Percentiles rank a stretch among this genome's conserved stretches.
Evolutionary conservation across 2,888 invertebrate species (phyloP).

Genomic region (Abscondita cerata): DNA sequence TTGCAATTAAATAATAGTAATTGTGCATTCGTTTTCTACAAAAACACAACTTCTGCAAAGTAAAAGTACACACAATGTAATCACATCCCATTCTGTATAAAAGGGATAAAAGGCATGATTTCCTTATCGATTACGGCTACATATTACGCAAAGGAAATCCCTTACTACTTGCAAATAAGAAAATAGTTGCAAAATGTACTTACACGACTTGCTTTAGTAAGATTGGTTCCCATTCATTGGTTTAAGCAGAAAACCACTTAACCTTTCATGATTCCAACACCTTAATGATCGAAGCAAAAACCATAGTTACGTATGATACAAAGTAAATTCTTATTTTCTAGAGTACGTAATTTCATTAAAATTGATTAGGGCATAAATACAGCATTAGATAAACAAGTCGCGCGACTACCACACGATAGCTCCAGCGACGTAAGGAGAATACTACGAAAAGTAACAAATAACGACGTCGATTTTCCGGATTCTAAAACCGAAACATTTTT

Average conservation of each 20-base stretch:
- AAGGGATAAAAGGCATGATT: no score
- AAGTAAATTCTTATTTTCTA: constrained; percentile 41
- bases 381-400: constrained; percentile 39
- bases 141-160: no score
- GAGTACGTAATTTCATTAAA: constrained; percentile 46
- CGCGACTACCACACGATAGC: constrained; percentile 38
- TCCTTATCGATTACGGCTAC: no score
- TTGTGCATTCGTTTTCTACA: no score
- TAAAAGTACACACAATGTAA: no score
- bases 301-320: neutral
- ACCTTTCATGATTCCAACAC: constrained; percentile 21
- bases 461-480: constrained; percentile 18
- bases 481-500: neutral
- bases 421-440: constrained; percentile 33
- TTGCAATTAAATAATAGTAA: no score
- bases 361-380: constrained; percentile 48
- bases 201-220: constrained; percentile 60
- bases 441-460: constrained; percentile 31
- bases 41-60: no score
- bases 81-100: no score
- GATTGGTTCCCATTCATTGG: constrained; percentile 62
- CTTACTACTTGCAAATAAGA: no score
- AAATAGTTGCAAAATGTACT: constrained; percentile 49
- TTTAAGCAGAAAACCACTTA: constrained; percentile 11
- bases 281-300: constrained; percentile 24